Conservation (phyloP, 2,113 vertebrate genomes). For the Scomber japonicus region DNA sequence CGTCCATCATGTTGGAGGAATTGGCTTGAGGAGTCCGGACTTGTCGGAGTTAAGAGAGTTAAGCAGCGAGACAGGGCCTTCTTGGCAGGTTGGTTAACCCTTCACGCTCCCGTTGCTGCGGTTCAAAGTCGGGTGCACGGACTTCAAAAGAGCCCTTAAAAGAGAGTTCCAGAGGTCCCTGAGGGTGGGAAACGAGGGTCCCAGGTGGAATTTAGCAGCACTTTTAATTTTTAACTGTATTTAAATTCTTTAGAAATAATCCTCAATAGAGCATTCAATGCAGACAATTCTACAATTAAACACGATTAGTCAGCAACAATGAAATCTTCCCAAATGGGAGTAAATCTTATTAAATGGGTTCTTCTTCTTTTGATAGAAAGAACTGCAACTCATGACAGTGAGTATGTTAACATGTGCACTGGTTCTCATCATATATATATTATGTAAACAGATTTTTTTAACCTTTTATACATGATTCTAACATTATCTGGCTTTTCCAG, state of each 20-base stretch:
- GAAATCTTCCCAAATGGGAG: slow-evolving; percentile 18
- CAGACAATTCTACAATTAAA: slow-evolving; percentile 27
- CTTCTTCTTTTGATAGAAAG: not conserved
- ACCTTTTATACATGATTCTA: not conserved
- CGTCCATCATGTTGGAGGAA: slow-evolving; percentile 46
- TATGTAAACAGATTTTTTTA: not conserved
- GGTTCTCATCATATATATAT: not conserved
- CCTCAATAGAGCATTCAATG: slow-evolving; percentile 14
- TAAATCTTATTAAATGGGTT: slow-evolving; percentile 35
- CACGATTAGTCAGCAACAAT: slow-evolving; percentile 11
- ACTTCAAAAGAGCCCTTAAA: slow-evolving; percentile 20
- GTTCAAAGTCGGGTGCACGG: not conserved
- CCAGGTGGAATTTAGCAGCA: slow-evolving; percentile 16
- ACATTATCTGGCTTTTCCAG: too few species aligned
- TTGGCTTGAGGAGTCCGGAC: slow-evolving; percentile 51
- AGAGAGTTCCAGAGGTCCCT: not conserved
- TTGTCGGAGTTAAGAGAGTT: slow-evolving; percentile 51
- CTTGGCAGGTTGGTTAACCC: slow-evolving; percentile 49
- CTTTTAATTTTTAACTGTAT: slow-evolving; percentile 11
- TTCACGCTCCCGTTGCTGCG: not conserved
- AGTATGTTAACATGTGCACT: too few species aligned
- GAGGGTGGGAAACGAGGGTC: not conserved
- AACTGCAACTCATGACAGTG: not conserved
- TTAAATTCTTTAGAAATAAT: slow-evolving; percentile 20
- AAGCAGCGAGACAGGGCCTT: slow-evolving; percentile 11